Evolutionary conservation across 1,140 invertebrate genomes (phyloP).

Genomic region (Leptinotarsa undecemlineata): DNA sequence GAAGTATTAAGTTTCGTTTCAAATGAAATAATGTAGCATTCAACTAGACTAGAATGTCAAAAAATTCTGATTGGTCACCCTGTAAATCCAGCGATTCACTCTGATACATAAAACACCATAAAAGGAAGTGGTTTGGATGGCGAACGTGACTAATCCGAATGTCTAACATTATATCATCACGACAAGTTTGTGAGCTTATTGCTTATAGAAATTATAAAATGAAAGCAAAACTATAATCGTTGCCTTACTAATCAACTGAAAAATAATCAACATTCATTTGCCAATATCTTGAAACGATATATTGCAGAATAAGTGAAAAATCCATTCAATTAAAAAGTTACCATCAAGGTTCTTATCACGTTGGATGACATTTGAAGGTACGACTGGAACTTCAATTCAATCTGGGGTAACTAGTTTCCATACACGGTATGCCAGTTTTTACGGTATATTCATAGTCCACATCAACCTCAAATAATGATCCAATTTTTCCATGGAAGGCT

Average conservation of each 20-base stretch:
- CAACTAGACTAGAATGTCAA: background rate
- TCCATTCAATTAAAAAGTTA: background rate
- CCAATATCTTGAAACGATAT: no score
- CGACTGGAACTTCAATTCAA: background rate
- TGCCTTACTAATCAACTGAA: background rate
- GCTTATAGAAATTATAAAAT: background rate
- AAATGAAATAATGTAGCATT: background rate
- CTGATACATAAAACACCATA: slow-evolving; percentile 3
- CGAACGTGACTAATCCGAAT: background rate
- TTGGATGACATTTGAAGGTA: no score
- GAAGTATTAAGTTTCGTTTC: no score
- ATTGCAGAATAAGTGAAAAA: no score
- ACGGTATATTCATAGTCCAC: background rate
- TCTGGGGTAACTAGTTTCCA: background rate
- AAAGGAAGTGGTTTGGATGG: background rate
- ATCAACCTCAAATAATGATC: no score
- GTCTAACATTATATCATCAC: background rate
- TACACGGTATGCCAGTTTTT: background rate
- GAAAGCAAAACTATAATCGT: background rate
- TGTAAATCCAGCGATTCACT: background rate
- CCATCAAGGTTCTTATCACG: background rate
- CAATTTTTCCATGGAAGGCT: no score
- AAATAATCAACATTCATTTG: no score
- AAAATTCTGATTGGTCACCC: background rate
- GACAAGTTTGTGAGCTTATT: background rate